These are phyloP conservation scores for Tetranychus piercei DNA, from an alignment of 2,888 invertebrate species.

Conservation along the genomic window DNA sequence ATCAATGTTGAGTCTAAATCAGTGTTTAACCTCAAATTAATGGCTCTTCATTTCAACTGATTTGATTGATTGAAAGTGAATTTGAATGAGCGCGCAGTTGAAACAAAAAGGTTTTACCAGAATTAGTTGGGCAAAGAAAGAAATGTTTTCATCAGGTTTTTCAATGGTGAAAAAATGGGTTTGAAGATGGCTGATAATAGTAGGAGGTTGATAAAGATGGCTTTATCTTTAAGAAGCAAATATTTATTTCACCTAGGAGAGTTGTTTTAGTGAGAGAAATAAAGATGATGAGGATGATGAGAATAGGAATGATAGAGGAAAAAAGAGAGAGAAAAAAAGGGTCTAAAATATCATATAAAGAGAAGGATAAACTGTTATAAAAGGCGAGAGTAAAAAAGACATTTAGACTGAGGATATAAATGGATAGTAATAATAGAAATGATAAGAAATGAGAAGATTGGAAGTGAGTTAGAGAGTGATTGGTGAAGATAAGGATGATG, in stretches of 20 bases:
- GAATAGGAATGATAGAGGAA: too few relatives aligned
- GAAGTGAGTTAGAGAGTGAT: not conserved
- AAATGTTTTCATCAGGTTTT: not conserved
- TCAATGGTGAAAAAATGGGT: not conserved
- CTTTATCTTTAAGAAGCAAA: not conserved
- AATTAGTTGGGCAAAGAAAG: not conserved
- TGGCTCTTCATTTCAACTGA: too few relatives aligned
- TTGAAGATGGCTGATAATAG: not conserved
- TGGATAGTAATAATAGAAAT: constrained; percentile 1
- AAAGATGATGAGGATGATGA: not conserved
- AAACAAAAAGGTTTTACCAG: not conserved
- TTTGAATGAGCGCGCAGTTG: not conserved
- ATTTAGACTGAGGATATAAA: not conserved
- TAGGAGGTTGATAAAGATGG: not conserved
- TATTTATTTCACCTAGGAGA: not conserved
- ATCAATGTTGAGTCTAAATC: not conserved
- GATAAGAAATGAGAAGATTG: not conserved
- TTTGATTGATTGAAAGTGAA: too few relatives aligned
- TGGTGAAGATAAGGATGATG: not conserved
- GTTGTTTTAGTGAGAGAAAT: not conserved
- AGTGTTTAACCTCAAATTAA: too few relatives aligned
- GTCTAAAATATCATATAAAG: not conserved
- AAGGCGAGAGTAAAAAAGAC: not conserved
- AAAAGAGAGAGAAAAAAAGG: not conserved
- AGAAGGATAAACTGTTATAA: not conserved